Evolutionary conservation across 2,797 vertebrate genomes (phyloP).

Genomic region (Syngnathus rostellatus): DNA sequence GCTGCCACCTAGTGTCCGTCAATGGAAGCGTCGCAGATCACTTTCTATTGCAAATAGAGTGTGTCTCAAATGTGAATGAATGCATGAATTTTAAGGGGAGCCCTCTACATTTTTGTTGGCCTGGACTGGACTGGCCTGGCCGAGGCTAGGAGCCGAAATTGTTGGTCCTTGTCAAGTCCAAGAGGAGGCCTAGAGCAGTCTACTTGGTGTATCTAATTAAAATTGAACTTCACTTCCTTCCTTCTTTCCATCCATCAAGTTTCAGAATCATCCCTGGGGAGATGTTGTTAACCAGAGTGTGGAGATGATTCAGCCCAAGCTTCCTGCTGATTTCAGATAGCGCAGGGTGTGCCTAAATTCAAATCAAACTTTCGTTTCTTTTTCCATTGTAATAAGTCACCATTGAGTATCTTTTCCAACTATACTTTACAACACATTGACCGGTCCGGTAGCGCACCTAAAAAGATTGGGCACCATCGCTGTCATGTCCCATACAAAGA

Average conservation of each 20-base stretch:
- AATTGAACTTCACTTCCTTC: slow-evolving; percentile 3
- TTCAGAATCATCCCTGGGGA: slow-evolving; percentile 25
- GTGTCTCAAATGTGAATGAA: background rate
- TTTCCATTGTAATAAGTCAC: background rate
- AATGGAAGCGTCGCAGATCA: slow-evolving; percentile 10
- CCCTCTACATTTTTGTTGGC: background rate
- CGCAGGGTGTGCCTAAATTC: slow-evolving; percentile 5
- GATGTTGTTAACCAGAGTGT: slow-evolving; percentile 15
- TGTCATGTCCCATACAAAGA: background rate
- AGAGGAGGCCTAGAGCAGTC: slow-evolving; percentile 10
- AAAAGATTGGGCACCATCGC: background rate
- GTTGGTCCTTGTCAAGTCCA: slow-evolving; percentile 39
- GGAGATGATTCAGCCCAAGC: slow-evolving; percentile 20
- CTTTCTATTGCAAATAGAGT: background rate
- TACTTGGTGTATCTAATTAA: slow-evolving; percentile 1
- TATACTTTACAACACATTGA: background rate
- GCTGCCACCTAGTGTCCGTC: slow-evolving; percentile 61
- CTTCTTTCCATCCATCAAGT: slow-evolving; percentile 2
- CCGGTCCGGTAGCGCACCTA: background rate
- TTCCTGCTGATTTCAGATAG: slow-evolving; percentile 21
- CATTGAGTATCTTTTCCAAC: background rate
- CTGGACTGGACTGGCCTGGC: too few species aligned
- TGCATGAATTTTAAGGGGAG: too few species aligned
- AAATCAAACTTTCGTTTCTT: background rate
- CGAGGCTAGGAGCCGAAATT: slow-evolving; percentile 18